Evolutionary conservation across 1,140 invertebrate genomes (phyloP), one percentile per base, ranked within the genome.

Genomic region (Chironomus striatipennis): DNA sequence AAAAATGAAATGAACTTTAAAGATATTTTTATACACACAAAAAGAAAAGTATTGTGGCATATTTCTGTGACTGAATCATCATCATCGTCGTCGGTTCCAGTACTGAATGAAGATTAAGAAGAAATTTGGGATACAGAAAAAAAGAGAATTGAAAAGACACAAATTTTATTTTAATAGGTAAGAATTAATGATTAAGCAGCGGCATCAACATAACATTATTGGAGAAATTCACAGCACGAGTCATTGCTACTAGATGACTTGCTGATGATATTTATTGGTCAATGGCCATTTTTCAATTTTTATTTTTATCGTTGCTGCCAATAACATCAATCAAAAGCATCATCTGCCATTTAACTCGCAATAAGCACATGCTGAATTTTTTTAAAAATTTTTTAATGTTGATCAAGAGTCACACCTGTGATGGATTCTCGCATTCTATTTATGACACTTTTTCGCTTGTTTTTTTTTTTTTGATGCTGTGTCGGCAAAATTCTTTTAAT

Each of bases 251-350:
- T n/a, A 57, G 47, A 57, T 57, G 47, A 57, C 47, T 57, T 57
- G 47, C 47, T 15, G 12, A 57, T 57, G 47, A 57, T n/a, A 57
- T 57, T 12, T 57, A 57, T 57, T 57, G 47, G n/a, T 57, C n/a
- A 70, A 70, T 70, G 47, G 47, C n/a, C 65, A 70, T 70, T 20
- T 70, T 70, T 18, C 7, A n/a, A n/a, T n/a, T n/a, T n/a, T 57
- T 5, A 57, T 34, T 34, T 34, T n/a, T n/a, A n/a, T n/a, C n/a
- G n/a, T n/a, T 34, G 5, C 24, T 34, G 24, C 5, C 24, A 34
- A n/a, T 34, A 34, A 34, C 24, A 34, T 34, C 24, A 34, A 34
- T 34, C 24, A 34, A 34, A 2, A 34, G 47, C 9, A 2, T 57
- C 47, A 57, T 57, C 47, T 57, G 10, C n/a, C n/a, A 57, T n/a